These are phyloP conservation scores for Coturnix japonica DNA, from an alignment of 2,113 vertebrate genomes.

Conservation along the genomic window DNA sequence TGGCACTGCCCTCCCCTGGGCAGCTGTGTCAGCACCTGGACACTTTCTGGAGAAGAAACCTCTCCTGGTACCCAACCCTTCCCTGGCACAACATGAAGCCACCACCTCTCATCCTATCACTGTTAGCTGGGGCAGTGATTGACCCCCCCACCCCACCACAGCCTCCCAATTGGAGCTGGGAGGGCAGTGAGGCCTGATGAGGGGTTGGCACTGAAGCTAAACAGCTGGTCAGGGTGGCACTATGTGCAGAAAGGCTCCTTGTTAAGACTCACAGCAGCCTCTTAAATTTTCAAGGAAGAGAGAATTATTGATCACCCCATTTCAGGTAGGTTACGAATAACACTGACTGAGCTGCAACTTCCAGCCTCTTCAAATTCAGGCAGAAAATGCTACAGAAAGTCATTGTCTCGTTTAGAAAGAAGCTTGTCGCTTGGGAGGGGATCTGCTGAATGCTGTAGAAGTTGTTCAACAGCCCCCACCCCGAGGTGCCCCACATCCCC, in stretches of 20 bases:
- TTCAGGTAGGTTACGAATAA: neutral
- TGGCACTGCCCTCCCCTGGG: too few species aligned
- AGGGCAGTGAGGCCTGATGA: too few species aligned
- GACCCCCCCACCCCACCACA: too few species aligned
- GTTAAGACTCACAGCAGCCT: neutral
- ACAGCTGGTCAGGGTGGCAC: neutral
- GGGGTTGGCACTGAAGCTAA: neutral
- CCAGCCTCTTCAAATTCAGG: neutral
- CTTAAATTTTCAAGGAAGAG: neutral
- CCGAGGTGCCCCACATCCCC: rapidly evolving
- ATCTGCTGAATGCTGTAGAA: neutral
- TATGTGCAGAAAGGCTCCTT: neutral
- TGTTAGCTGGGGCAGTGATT: too few species aligned
- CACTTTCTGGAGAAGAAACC: too few species aligned
- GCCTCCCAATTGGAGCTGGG: too few species aligned
- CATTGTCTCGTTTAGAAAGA: neutral
- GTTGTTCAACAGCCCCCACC: neutral
- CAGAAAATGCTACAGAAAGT: neutral
- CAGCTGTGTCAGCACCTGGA: too few species aligned
- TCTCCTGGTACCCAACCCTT: too few species aligned
- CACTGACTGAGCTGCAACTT: neutral
- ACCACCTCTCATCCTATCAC: too few species aligned
- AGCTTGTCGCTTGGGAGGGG: neutral
- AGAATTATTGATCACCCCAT: neutral
- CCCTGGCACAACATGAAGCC: neutral